Base-by-base conservation (phyloP, 2,797 vertebrate species). In the Tangara arthus region DNA sequence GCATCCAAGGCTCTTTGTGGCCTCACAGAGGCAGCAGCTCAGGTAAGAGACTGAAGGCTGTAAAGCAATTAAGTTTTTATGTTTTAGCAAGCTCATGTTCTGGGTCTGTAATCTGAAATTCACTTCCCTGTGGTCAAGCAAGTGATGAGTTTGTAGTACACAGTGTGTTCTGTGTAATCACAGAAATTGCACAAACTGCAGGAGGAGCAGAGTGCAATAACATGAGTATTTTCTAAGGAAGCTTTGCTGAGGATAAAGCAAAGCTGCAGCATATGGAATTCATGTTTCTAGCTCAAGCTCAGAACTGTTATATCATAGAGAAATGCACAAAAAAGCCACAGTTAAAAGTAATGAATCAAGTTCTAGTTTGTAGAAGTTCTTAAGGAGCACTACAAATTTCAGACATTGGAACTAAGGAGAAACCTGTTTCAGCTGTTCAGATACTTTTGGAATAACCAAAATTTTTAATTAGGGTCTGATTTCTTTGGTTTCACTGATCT, bases 1-100 rank as follows among this genome's bases (percentile, higher is more conserved):
- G 99, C 99, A 1, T 99, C 99, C 89, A 99, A 99, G 97, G 99
- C 99, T 35, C 97, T 99, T 75, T 99, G 99, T 90, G 99, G 99
- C 52, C 98, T 99, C 92, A 99, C 99, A 1, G 99, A 99, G 93
- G 99, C 99, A 28, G 99, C 98, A 27, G 99, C 99, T 96, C 99
- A 99, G 99, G 99, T 99, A 98, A 98, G 97, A 78, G 80, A 39
- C 49, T 70, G 27, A 76, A 70, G 18, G 49, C 37, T 63, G 15
- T 86, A 49, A 86, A 86, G 17, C n/a, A 80, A 69, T 59, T 75
- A n/a, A 15, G 30, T 23, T 35, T 60, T 41, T 30, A 9, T 42
- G 21, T 61, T 52, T 41, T 32, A 44, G 18, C 30, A 68, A 65
- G 39, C 3, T 80, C 11, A 3, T 28, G 7, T 77, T 53, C 30